A percentile compares a stretch with the other conserved stretches of the same genome.
Conservation (phyloP, 2,888 invertebrate genomes). For the Cetonia aurata region DNA sequence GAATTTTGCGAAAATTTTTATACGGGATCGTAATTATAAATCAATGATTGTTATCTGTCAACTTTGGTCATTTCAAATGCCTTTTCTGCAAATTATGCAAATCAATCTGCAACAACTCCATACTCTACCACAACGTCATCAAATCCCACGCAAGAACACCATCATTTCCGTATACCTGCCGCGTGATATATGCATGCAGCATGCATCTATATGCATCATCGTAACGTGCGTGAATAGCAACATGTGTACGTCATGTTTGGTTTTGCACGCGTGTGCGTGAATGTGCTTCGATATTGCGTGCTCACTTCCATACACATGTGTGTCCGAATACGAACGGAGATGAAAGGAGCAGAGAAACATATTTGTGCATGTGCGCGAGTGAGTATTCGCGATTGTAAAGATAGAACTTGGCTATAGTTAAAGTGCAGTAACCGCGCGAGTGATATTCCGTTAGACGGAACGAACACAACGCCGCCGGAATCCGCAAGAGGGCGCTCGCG, state of each 20-base stretch:
- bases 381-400: constrained; percentile 36
- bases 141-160: constrained; percentile 10
- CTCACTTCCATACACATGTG: background rate
- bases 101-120: background rate
- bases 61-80: too few relatives aligned
- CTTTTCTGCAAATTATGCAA: constrained; percentile 5
- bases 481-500: constrained; percentile 53
- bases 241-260: constrained; percentile 6
- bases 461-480: constrained; percentile 48
- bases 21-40: too few relatives aligned
- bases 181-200: too few relatives aligned
- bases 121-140: background rate
- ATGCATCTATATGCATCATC: constrained; percentile 14
- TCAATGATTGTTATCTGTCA: too few relatives aligned
- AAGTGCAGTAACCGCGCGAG: constrained; percentile 53
- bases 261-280: constrained; percentile 6
- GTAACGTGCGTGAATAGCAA: constrained; percentile 11
- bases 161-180: constrained; percentile 41
- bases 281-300: background rate
- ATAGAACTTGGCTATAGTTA: constrained; percentile 47
- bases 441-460: constrained; percentile 55
- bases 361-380: constrained; percentile 18
- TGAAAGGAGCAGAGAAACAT: background rate
- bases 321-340: background rate
- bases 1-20: too few relatives aligned